Evolutionary conservation across 2,113 vertebrate species (phyloP).

Genomic region (Prolemur simus): DNA sequence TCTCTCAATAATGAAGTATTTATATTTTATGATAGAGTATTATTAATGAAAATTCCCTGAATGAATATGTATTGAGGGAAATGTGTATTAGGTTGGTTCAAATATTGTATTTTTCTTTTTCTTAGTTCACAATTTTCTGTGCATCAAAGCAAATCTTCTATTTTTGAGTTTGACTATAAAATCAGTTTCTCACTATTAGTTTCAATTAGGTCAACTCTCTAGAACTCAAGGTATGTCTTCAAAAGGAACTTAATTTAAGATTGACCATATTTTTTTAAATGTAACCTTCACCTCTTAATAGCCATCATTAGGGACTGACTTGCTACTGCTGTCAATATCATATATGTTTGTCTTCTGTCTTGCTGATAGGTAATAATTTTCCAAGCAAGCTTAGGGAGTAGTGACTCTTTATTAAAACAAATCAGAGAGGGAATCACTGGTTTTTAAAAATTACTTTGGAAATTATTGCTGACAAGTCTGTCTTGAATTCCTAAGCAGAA

Average conservation of each 20-base stretch:
- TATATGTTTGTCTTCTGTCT: slow-evolving; percentile 80
- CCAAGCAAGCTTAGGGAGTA: slow-evolving; percentile 81
- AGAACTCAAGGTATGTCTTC: slow-evolving; percentile 29
- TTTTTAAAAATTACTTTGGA: slow-evolving; percentile 81
- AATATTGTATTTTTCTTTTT: background rate
- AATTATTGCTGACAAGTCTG: slow-evolving; percentile 80
- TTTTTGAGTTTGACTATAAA: background rate
- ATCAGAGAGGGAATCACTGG: slow-evolving; percentile 75
- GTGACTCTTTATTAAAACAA: slow-evolving; percentile 85
- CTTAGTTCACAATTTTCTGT: background rate
- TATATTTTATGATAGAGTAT: slow-evolving; percentile 10
- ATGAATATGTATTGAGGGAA: background rate
- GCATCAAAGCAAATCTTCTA: slow-evolving; percentile 5
- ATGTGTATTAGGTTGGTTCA: background rate
- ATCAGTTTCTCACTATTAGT: background rate
- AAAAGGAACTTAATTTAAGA: slow-evolving; percentile 64
- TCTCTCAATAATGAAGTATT: background rate
- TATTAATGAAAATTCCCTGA: background rate
- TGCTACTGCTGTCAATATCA: slow-evolving; percentile 82
- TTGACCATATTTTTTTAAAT: slow-evolving; percentile 55
- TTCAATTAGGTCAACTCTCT: background rate
- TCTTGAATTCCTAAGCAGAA: slow-evolving; percentile 60
- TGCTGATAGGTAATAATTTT: slow-evolving; percentile 87
- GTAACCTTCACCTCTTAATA: slow-evolving; percentile 38
- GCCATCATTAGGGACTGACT: slow-evolving; percentile 63